Base-by-base conservation (phyloP, 2,113 vertebrate genomes). In the Daphoenositta chrysoptera region DNA sequence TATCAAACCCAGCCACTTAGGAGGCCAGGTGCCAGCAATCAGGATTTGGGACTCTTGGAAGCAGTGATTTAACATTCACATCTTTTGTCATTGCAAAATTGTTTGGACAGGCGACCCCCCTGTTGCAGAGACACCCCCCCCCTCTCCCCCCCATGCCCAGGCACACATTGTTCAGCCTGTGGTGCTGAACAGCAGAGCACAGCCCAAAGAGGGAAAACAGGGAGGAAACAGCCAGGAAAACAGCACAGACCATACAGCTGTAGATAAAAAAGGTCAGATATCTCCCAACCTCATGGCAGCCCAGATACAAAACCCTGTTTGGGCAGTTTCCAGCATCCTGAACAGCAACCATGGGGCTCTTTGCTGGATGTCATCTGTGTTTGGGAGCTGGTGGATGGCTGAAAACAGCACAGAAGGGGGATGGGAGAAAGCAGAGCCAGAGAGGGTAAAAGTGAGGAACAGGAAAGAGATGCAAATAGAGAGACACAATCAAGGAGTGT, bases 81-180 rank as follows among this genome's bases (percentile, higher is more conserved):
- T 37, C 47, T 65, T 47, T 21, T 63, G 22, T 45, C 35, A 17
- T 2, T 48, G 39, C 45, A 21, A 16, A 58, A 58, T 19, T 47
- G 4, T 47, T 73, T 18, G 72, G 64, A 47, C 47, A 45, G 63
- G 64, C 3, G 1, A 58, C 61, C 6, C 28, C 2, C 1, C 26
- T 14, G 37, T 9, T 33, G 48, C 71, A 54, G 71, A 79, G 31
- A n/a, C 15, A n/a, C n/a, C n/a, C n/a, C n/a, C n/a, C n/a, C n/a
- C n/a, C n/a, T n/a, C n/a, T n/a, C n/a, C n/a, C 53, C 40, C 8
- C 53, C 27, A 1, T 22, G 53, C 61, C 54, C 64, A 65, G 75
- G 66, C 80, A 44, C 26, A 9, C 4, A 0, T n/a, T 31, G 10
- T 15, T 50, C 61, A 60, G 56, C n/a, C 45, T 15, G 1, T 3